Base-by-base conservation (phyloP, 2,888 invertebrate genomes). In the Calameuta pallipes region DNA sequence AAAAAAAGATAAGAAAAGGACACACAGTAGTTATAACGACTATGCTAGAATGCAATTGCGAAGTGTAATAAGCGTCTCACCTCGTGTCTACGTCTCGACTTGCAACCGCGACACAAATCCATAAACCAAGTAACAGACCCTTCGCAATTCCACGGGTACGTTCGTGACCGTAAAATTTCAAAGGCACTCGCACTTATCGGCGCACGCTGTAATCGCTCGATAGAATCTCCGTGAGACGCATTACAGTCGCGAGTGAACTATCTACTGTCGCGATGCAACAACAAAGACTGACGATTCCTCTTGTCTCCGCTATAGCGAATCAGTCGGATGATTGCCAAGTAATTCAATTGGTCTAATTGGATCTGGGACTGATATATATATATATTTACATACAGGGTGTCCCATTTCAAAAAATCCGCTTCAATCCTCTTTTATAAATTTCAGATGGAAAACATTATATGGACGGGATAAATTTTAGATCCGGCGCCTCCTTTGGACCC, bases 261-360 rank as follows among this genome's bases (percentile, higher is more conserved):
- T 56, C 56, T n/a, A n/a, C n/a, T 23, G 23, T 23, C 56, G 56
- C 56, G 56, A 2, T 56, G 9, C 56, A 56, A 56, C 56, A 56
- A 56, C 23, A 56, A 56, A 56, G 56, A 56, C 56, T 56, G 56
- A 56, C 56, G 23, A 23, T 56, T 56, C 56, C 23, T 23, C 23
- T 56, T 15, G 56, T 56, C 23, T 56, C 56, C 56, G 56, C 23
- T 9, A 56, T 23, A 56, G 56, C 56, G 56, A 56, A 23, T 56
- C 23, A 23, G 56, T 56, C 56, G 33, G 68, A 56, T 74, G 80
- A 80, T 82, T 69, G 77, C 34, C 41, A 36, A 56, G 79, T 86
- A 87, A 87, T 84, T 84, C 82, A 82, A 87, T 87, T 87, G 84
- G 79, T 74, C 82, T 85, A 87, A 87, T 85, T 82, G 81, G 82